phyloP scores from a whole-genome alignment of 1,140 invertebrate species.

The Campodea augens region DNA sequence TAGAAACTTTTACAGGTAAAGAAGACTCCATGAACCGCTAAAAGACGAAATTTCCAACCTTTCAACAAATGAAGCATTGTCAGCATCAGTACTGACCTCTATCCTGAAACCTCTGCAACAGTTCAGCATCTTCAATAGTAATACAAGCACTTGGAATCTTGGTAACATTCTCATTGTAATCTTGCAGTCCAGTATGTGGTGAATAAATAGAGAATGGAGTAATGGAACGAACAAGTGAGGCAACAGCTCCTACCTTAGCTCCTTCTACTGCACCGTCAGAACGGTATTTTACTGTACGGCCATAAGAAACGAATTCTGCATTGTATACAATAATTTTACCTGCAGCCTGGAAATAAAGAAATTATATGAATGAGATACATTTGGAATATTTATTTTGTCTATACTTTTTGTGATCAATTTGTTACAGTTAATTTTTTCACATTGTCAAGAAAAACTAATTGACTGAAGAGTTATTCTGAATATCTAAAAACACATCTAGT shows the following conservation, averaged over 20 bases:
- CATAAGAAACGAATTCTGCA: conserved; percentile 4
- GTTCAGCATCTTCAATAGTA: conserved; percentile 32
- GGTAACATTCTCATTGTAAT: conserved; percentile 14
- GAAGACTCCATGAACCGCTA: no score
- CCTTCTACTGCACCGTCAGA: conserved; percentile 18
- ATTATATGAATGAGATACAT: neutral
- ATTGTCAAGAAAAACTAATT: no score
- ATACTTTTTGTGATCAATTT: neutral
- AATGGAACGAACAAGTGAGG: conserved; percentile 25
- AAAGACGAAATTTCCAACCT: no score
- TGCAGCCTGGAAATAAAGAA: conserved; percentile 1
- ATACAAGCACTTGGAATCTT: conserved; percentile 31
- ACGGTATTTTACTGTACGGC: conserved; percentile 24
- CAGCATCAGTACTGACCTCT: no score
- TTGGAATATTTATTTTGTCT: neutral
- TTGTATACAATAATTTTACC: conserved; percentile 9
- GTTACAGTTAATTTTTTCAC: no score
- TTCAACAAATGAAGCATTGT: no score
- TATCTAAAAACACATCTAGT: no score
- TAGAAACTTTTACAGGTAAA: no score
- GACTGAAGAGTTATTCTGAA: no score
- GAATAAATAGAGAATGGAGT: conserved; percentile 25
- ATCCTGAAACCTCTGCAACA: conserved; percentile 25
- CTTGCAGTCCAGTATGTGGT: conserved; percentile 19
- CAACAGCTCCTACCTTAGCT: conserved; percentile 27